These are phyloP conservation scores for Drosophila kepulauana DNA, from an alignment of 1,140 invertebrate species.

Conservation along the genomic window DNA sequence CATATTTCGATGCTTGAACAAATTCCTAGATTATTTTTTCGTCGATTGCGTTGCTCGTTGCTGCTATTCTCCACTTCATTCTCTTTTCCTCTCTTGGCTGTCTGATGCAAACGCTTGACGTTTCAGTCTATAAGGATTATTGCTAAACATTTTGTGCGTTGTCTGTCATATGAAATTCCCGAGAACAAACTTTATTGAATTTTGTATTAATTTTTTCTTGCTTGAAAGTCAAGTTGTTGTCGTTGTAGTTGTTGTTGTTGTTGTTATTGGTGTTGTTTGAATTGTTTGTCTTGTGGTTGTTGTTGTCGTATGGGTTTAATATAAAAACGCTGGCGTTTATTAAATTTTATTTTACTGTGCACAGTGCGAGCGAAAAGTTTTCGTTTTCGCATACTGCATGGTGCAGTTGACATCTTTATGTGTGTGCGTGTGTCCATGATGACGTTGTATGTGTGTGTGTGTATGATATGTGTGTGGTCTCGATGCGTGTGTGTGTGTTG, in stretches of 20 bases:
- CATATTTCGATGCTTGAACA: neutral
- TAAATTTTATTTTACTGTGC: constrained; percentile 73
- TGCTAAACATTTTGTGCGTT: constrained; percentile 27
- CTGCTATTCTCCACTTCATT: constrained; percentile 3
- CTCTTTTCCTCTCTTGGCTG: constrained; percentile 17
- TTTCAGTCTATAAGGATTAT: constrained; percentile 47
- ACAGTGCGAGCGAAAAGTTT: constrained; percentile 61
- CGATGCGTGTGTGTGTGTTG: constrained; percentile 29
- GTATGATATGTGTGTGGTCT: constrained; percentile 26
- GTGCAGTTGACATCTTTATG: constrained; percentile 81
- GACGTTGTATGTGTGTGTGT: constrained; percentile 12
- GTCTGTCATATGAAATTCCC: constrained; percentile 71
- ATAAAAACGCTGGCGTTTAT: constrained; percentile 76
- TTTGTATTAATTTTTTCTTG: constrained; percentile 72
- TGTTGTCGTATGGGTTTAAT: constrained; percentile 68
- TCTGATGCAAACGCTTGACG: constrained; percentile 41
- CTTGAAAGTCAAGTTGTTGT: constrained; percentile 68
- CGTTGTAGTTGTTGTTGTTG: constrained; percentile 28
- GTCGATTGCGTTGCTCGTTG: neutral
- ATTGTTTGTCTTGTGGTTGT: constrained; percentile 29
- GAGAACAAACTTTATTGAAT: constrained; percentile 75
- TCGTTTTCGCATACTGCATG: constrained; percentile 64
- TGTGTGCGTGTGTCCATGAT: constrained; percentile 14
- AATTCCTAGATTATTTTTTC: neutral
- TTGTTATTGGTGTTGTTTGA: too few relatives aligned